phyloP scores from a whole-genome alignment of 2,113 vertebrate genomes.

The Urocynchramus pylzowi region DNA sequence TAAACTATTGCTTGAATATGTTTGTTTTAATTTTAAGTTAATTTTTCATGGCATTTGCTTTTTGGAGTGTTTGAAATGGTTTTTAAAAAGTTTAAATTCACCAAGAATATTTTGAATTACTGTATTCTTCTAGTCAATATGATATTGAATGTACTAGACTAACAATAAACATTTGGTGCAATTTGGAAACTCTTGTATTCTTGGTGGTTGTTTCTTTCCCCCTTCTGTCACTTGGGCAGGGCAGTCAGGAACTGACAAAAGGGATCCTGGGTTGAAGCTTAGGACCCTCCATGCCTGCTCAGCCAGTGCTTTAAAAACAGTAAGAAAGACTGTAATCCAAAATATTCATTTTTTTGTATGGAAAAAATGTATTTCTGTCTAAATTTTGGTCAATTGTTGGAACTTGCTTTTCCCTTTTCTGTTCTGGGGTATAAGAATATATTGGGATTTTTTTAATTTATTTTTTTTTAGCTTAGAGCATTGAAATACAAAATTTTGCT shows the following conservation, averaged over 20 bases:
- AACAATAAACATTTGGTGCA: constrained; percentile 72
- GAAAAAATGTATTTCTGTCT: not conserved
- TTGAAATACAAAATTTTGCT: not conserved
- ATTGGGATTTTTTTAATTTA: not conserved
- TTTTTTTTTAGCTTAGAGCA: not conserved
- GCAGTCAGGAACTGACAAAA: rapidly evolving
- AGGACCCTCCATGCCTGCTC: not conserved
- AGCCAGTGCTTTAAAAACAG: not conserved
- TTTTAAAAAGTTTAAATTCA: constrained; percentile 48
- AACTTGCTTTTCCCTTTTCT: not conserved
- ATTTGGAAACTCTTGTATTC: constrained; percentile 11
- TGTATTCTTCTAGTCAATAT: constrained; percentile 46
- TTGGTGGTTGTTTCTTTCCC: not conserved
- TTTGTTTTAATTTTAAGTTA: constrained; percentile 46
- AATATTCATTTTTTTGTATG: not conserved
- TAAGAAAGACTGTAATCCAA: not conserved
- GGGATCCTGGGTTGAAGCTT: not conserved
- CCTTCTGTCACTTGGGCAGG: rapidly evolving
- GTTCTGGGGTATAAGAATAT: not conserved
- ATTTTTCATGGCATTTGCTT: constrained; percentile 43
- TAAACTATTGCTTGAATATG: constrained; percentile 51
- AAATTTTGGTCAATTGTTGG: not conserved
- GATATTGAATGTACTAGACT: constrained; percentile 59
- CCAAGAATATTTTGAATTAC: constrained; percentile 53
- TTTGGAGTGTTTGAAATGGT: constrained; percentile 42